Percentiles rank a stretch among this genome's conserved stretches.
phyloP scores from a whole-genome alignment of 2,797 vertebrate species.

The Arremon aurantiirostris region DNA sequence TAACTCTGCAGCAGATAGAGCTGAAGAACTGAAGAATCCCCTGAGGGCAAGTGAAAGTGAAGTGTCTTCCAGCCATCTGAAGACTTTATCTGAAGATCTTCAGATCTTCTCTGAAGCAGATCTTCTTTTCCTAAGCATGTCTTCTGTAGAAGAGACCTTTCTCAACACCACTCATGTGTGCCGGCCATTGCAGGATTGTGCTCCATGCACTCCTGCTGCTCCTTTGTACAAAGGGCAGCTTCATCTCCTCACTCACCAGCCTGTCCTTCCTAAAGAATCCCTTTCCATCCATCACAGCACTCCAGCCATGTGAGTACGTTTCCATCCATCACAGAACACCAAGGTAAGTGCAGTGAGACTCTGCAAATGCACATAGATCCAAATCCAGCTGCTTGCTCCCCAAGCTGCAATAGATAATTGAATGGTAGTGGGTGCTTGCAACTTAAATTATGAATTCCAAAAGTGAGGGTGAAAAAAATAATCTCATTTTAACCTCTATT shows the following conservation, averaged over 20 bases:
- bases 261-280: background rate
- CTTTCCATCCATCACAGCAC: background rate
- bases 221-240: background rate
- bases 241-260: background rate
- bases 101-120: background rate
- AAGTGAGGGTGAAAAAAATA: background rate
- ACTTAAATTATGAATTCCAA: background rate
- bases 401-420: background rate
- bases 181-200: background rate
- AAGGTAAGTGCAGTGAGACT: background rate
- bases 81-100: background rate
- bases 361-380: background rate
- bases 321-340: background rate
- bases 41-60: background rate
- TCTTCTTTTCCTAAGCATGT: background rate
- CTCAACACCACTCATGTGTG: fast-evolving
- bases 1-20: background rate
- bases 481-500: background rate
- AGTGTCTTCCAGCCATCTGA: background rate
- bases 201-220: background rate
- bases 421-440: background rate
- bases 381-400: background rate
- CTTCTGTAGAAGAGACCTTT: background rate
- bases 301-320: background rate
- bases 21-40: background rate